These are phyloP conservation scores for Carcinoscorpius rotundicauda DNA, from an alignment of 1,140 invertebrate genomes.

Conservation along the genomic window DNA sequence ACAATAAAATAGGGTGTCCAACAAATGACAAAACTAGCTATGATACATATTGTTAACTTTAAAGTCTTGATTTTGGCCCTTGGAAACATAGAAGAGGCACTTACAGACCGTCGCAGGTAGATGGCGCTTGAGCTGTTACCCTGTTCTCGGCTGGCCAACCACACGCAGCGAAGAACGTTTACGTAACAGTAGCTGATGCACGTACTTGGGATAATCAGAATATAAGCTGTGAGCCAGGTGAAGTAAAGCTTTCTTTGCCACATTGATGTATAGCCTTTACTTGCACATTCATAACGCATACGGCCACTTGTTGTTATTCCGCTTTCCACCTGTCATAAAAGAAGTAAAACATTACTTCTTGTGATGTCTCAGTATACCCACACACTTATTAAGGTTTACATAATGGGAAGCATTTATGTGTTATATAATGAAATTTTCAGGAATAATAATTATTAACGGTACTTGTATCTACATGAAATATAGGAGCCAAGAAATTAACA, in stretches of 20 bases:
- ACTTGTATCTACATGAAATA: no score
- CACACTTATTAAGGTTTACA: no score
- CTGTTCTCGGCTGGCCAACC: constrained; percentile 21
- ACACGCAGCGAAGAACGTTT: constrained; percentile 35
- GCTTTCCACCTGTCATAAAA: constrained; percentile 20
- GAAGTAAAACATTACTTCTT: no score
- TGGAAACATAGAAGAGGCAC: constrained; percentile 22
- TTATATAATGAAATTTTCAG: no score
- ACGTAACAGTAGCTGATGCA: constrained; percentile 37
- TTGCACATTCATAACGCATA: constrained; percentile 27
- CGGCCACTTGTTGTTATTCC: constrained; percentile 24
- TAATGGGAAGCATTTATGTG: no score
- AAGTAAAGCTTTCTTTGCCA: constrained; percentile 38
- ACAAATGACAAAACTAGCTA: constrained; percentile 35
- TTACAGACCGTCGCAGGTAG: constrained; percentile 22
- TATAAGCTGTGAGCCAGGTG: constrained; percentile 34
- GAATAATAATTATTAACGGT: no score
- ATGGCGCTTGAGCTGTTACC: constrained; percentile 17
- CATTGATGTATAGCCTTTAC: constrained; percentile 33
- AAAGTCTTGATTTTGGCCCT: constrained; percentile 35
- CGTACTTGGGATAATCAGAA: constrained; percentile 33
- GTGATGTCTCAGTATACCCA: no score
- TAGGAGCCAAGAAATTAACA: no score
- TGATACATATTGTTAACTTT: constrained; percentile 35
- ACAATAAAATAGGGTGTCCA: constrained; percentile 39